Conservation (phyloP, 2,888 invertebrate genomes). For the Neoitamus cyanurus region DNA sequence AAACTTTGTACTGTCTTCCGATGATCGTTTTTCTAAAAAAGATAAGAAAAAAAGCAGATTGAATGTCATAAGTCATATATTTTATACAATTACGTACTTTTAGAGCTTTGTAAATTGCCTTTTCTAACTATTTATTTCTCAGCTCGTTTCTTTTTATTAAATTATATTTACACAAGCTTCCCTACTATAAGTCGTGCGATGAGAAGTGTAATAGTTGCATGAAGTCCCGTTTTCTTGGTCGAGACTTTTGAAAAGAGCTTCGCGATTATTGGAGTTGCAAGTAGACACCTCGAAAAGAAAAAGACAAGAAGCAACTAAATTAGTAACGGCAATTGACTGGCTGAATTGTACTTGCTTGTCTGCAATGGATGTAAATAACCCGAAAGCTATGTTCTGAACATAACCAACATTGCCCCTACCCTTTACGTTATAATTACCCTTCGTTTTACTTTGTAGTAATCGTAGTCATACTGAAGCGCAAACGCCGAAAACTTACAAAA, state of each 20-base stretch:
- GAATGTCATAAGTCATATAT: conserved; percentile 24
- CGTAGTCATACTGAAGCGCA: conserved; percentile 1
- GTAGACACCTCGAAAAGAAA: not conserved
- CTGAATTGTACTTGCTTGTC: not conserved
- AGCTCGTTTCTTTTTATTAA: not conserved
- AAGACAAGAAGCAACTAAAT: not conserved
- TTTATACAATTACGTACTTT: not conserved
- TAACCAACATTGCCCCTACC: not conserved
- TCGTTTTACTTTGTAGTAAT: not conserved
- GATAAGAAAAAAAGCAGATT: not conserved
- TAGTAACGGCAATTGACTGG: not conserved
- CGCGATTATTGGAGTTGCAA: not conserved
- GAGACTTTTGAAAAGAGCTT: not conserved
- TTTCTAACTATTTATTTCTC: conserved; percentile 16
- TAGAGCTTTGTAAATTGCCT: conserved; percentile 37
- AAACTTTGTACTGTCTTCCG: conserved; percentile 35
- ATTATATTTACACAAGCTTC: not conserved
- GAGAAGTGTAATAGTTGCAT: not conserved
- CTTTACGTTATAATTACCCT: not conserved
- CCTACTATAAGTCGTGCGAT: not conserved
- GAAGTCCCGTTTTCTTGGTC: not conserved
- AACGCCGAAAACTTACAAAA: conserved; percentile 4
- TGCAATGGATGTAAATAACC: not conserved
- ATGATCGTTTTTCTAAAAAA: not conserved
- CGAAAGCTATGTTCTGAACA: not conserved